Percentiles rank a stretch among this genome's conserved stretches.
These are phyloP conservation scores for Malaclemys terrapin DNA, from an alignment of 2,113 vertebrate genomes.

Conservation along the genomic window DNA sequence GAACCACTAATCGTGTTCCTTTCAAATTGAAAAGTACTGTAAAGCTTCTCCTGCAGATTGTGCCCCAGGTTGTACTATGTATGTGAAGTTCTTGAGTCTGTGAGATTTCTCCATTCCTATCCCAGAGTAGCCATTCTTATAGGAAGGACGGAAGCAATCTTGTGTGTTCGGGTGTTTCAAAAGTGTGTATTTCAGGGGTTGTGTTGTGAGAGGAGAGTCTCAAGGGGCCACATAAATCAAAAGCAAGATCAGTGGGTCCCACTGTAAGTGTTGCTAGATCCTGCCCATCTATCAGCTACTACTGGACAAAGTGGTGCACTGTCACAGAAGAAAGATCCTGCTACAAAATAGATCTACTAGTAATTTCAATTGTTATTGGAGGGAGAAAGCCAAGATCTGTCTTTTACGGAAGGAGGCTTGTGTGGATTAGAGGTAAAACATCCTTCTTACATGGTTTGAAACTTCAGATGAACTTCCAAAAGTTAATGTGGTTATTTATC, in stretches of 20 bases:
- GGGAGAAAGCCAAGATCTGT: not conserved
- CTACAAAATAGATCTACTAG: not conserved
- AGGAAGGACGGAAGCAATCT: not conserved
- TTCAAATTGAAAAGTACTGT: not conserved
- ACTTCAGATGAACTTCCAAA: not conserved
- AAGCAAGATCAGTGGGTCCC: not conserved
- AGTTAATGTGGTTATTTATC: not conserved
- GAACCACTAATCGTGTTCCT: not conserved
- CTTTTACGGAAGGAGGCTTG: not conserved
- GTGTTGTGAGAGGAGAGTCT: not conserved
- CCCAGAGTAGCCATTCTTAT: not conserved
- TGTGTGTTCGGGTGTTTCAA: not conserved
- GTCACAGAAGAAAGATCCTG: not conserved
- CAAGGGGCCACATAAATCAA: not conserved
- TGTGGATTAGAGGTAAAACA: not conserved
- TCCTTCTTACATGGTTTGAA: not conserved
- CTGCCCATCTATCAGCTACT: not conserved
- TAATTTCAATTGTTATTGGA: not conserved
- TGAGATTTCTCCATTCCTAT: not conserved
- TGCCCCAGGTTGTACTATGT: not conserved
- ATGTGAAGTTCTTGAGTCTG: not conserved
- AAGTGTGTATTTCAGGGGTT: not conserved
- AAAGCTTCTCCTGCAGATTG: not conserved
- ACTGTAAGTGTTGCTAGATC: not conserved
- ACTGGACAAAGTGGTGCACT: not conserved